Evolutionary conservation across 2,888 invertebrate genomes (phyloP).

Genomic region (Eupithecia subumbrata): DNA sequence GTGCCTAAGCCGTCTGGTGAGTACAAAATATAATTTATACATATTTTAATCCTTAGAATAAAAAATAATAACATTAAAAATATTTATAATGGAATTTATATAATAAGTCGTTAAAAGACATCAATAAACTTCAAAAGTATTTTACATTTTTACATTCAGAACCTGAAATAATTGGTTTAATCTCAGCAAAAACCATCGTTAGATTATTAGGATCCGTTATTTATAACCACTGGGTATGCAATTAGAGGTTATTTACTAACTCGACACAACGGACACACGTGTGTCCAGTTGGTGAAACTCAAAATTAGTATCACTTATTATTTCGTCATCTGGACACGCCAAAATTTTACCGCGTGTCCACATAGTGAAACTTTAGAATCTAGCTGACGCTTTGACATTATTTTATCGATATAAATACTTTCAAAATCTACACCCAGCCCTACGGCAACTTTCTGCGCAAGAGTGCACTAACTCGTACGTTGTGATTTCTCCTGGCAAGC

Average conservation of each 20-base stretch:
- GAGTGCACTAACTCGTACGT: conserved; percentile 2
- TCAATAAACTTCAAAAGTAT: too few species aligned
- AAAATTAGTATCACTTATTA: too few species aligned
- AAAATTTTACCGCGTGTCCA: too few species aligned
- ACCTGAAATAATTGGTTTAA: not conserved
- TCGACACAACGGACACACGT: too few species aligned
- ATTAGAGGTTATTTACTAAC: too few species aligned
- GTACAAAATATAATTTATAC: conserved; percentile 52
- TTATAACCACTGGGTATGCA: not conserved
- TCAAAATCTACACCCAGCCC: not conserved
- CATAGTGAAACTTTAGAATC: too few species aligned
- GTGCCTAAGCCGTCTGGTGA: conserved; percentile 96
- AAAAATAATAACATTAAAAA: not conserved
- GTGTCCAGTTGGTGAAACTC: too few species aligned
- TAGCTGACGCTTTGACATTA: not conserved
- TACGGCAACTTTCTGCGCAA: conserved; percentile 13
- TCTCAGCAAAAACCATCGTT: not conserved
- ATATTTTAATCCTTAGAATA: not conserved
- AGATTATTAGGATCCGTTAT: not conserved
- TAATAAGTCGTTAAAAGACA: too few species aligned
- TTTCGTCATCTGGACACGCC: too few species aligned
- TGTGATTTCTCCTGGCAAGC: not conserved
- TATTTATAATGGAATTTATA: too few species aligned
- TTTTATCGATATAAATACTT: not conserved
- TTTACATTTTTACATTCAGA: too few species aligned